Percentiles rank a stretch among this genome's conserved stretches.
These are phyloP conservation scores for Drosophila barbarae DNA, from an alignment of 2,888 invertebrate genomes.

Conservation along the genomic window DNA sequence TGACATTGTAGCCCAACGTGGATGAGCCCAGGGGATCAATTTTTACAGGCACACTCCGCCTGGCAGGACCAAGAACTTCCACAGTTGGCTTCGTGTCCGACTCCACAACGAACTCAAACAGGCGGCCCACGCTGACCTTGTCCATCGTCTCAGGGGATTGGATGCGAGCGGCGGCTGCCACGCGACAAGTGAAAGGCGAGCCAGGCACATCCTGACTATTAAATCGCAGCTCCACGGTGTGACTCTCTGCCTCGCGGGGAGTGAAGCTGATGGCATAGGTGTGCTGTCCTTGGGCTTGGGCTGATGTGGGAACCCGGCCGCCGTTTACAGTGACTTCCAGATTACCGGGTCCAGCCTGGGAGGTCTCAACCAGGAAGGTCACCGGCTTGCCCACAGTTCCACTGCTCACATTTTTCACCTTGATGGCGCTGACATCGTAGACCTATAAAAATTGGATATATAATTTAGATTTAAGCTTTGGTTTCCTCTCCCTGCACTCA, in stretches of 20 bases:
- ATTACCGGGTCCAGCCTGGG: conserved; percentile 98
- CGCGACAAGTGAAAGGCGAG: conserved; percentile 81
- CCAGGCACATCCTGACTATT: conserved; percentile 98
- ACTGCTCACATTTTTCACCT: conserved; percentile 93
- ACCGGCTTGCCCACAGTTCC: conserved; percentile 94
- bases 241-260: conserved; percentile 93
- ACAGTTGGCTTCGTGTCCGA: conserved; percentile 90
- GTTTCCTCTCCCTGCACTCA: conserved; percentile 64
- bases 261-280: conserved; percentile 98
- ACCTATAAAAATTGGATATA: conserved; percentile 80
- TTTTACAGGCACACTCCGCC: conserved; percentile 86
- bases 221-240: conserved; percentile 96
- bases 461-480: background rate
- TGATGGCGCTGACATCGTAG: conserved; percentile 95
- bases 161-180: conserved; percentile 90
- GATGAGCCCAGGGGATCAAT: conserved; percentile 72
- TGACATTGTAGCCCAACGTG: conserved; percentile 81
- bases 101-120: conserved; percentile 92
- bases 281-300: conserved; percentile 97
- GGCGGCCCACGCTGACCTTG: conserved; percentile 91
- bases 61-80: conserved; percentile 88
- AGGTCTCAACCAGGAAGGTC: conserved; percentile 97
- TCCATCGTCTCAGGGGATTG: conserved; percentile 91
- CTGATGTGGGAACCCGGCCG: conserved; percentile 96
- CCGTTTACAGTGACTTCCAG: conserved; percentile 99